phyloP scores from a whole-genome alignment of 2,797 vertebrate species.

The Microhierax caerulescens region DNA sequence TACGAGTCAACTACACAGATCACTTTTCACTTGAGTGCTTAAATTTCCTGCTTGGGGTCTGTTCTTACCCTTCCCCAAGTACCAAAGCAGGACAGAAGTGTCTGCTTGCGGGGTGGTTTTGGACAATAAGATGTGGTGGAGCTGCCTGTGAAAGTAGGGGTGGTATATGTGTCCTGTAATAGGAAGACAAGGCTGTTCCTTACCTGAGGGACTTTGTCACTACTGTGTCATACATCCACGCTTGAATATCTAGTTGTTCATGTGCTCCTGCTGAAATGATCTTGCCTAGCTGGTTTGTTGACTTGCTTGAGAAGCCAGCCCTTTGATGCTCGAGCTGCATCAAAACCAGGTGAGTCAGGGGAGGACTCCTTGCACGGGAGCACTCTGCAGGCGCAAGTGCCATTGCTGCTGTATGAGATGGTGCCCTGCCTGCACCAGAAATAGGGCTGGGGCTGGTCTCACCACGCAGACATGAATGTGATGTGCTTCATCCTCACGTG shows the following conservation, averaged over 20 bases:
- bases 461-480: rapidly evolving
- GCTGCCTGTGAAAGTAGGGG: neutral
- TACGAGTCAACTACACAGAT: neutral
- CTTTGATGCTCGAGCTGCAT: neutral
- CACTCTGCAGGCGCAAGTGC: neutral
- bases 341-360: slow-evolving; percentile 28
- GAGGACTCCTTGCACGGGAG: neutral
- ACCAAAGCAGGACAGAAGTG: neutral
- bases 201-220: neutral
- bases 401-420: rapidly evolving
- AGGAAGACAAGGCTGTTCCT: neutral
- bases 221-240: neutral
- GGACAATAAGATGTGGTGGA: neutral
- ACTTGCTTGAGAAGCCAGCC: neutral
- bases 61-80: neutral
- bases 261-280: neutral
- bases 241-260: neutral
- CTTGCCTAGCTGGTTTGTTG: slow-evolving; percentile 48
- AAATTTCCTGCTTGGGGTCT: neutral
- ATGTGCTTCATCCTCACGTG: neutral
- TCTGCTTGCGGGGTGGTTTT: neutral
- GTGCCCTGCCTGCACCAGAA: neutral
- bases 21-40: neutral
- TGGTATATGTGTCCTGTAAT: rapidly evolving
- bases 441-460: neutral